These are phyloP conservation scores for Carcinoscorpius rotundicauda DNA, from an alignment of 1,140 invertebrate genomes.

Conservation along the genomic window DNA sequence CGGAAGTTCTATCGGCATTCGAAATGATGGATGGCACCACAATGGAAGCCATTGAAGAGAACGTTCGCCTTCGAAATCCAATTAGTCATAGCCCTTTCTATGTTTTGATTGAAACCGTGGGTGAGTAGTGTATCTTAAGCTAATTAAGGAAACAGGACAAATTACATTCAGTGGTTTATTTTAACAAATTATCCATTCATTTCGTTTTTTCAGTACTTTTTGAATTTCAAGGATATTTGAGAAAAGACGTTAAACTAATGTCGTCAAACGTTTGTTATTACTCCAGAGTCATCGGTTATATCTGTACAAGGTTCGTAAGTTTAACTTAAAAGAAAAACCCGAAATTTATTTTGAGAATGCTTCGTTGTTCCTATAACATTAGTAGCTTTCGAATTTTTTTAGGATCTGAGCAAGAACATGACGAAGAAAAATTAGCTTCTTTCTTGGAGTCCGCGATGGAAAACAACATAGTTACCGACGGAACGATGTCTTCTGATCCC, in stretches of 20 bases:
- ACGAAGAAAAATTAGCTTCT: constrained; percentile 68
- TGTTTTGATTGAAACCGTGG: constrained; percentile 75
- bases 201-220: too few species aligned
- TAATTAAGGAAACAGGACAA: not conserved
- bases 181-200: too few species aligned
- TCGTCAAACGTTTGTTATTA: too few species aligned
- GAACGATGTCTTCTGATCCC: constrained; percentile 65
- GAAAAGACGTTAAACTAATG: too few species aligned
- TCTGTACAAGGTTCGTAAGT: too few species aligned
- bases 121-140: constrained; percentile 1
- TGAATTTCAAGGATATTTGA: too few species aligned
- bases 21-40: constrained; percentile 76
- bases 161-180: constrained; percentile 1
- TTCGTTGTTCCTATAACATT: not conserved
- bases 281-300: too few species aligned
- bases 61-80: constrained; percentile 50
- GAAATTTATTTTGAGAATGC: not conserved
- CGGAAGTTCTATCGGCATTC: constrained; percentile 84
- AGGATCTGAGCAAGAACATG: constrained; percentile 56
- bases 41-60: constrained; percentile 43
- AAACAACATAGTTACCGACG: constrained; percentile 58
- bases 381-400: not conserved
- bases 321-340: too few species aligned
- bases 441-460: constrained; percentile 65
- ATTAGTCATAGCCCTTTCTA: constrained; percentile 64